Percentiles rank a stretch among this genome's conserved stretches.
Evolutionary conservation across 1,140 invertebrate genomes (phyloP).

Genomic region (Metopolophium dirhodum): DNA sequence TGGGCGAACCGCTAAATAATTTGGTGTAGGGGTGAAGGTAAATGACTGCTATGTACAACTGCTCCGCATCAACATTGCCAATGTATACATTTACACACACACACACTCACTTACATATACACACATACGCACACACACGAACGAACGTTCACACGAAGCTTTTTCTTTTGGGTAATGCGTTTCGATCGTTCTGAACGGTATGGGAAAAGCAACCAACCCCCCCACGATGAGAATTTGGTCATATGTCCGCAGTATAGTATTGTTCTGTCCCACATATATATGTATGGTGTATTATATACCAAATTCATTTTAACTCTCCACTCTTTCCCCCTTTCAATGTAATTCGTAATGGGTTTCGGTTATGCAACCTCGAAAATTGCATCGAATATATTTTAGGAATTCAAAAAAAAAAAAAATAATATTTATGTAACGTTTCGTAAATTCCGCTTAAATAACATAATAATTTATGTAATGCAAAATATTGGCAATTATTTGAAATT

Average conservation of each 20-base stretch:
- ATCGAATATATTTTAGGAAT: neutral
- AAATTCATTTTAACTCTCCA: constrained; percentile 27
- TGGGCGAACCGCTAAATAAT: constrained; percentile 55
- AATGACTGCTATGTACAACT: constrained; percentile 55
- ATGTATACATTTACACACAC: constrained; percentile 29
- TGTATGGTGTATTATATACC: neutral
- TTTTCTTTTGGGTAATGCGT: constrained; percentile 55
- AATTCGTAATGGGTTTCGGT: constrained; percentile 7
- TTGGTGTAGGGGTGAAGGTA: constrained; percentile 50
- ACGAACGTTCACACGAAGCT: neutral
- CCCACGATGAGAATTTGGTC: constrained; percentile 55
- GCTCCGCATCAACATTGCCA: constrained; percentile 50
- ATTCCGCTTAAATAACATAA: neutral
- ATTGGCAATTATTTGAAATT: neutral
- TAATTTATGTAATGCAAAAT: neutral
- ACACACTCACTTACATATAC: neutral
- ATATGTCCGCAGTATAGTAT: constrained; percentile 47
- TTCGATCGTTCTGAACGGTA: constrained; percentile 49
- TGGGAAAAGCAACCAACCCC: constrained; percentile 37
- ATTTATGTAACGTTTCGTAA: neutral
- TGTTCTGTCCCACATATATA: constrained; percentile 36
- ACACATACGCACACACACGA: neutral
- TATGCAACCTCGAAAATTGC: neutral
- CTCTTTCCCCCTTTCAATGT: neutral
- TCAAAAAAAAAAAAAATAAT: neutral